A percentile compares a stretch with the other conserved stretches of the same genome.
Conservation (phyloP, 2,888 invertebrate genomes). For the Frankliniella intonsa region DNA sequence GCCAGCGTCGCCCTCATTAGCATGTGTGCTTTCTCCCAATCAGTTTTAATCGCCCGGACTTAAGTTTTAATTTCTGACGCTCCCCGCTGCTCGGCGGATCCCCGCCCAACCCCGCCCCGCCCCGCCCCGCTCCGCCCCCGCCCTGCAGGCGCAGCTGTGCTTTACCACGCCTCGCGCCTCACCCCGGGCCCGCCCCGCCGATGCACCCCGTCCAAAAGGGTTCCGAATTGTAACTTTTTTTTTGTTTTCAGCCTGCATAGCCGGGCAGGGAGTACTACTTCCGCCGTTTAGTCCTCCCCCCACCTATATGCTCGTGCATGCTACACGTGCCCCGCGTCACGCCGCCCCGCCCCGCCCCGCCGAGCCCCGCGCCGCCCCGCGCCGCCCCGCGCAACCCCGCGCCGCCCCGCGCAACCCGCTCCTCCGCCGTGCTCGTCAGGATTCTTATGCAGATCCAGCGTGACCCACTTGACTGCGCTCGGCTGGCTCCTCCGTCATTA, state of each 20-base stretch:
- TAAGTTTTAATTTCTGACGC: background rate
- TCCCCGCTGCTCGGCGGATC: too few species aligned
- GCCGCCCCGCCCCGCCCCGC: background rate
- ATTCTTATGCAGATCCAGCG: slow-evolving; percentile 20
- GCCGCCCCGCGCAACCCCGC: background rate
- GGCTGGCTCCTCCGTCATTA: background rate
- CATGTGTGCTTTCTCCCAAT: background rate
- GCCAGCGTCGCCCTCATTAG: background rate
- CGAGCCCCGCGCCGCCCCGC: background rate
- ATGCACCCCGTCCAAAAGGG: background rate
- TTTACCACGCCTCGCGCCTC: background rate
- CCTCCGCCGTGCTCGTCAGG: background rate
- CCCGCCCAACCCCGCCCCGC: too few species aligned
- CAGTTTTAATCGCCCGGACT: background rate
- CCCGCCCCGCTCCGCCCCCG: too few species aligned
- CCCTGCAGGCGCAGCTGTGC: too few species aligned
- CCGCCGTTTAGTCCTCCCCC: too few species aligned
- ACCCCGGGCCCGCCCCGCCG: background rate
- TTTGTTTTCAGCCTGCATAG: too few species aligned
- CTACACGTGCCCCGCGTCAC: too few species aligned
- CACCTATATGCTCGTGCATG: too few species aligned
- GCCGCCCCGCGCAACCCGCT: too few species aligned
- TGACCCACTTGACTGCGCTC: slow-evolving; percentile 3
- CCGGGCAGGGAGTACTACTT: too few species aligned
- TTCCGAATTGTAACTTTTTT: too few species aligned